Evolutionary conservation across 2,888 invertebrate species (phyloP), one percentile per base, ranked within the genome.

Genomic region (Ischnus inquisitorius): DNA sequence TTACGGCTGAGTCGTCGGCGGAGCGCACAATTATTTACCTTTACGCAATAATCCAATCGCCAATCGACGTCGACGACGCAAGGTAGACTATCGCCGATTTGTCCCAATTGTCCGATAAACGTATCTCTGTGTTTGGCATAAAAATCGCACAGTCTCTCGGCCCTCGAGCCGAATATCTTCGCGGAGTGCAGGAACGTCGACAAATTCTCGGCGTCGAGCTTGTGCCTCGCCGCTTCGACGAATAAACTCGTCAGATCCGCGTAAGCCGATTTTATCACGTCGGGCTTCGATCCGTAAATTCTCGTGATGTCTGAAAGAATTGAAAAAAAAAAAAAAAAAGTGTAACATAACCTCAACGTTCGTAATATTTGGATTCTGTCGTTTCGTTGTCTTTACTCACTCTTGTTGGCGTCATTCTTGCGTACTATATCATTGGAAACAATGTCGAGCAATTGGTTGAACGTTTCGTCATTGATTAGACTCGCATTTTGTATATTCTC

Each of bases 41-140:
- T 93, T 4, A 92, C 87, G 71, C 92, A 91, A 80, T 93, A 92
- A 88, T 93, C 93, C 74, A 94, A 87, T 83, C 89, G 90, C 94
- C 94, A 94, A 69, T 91, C 89, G 4, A 92, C 88, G 81, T 93
- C 93, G 25, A 94, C 89, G 60, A 94, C 88, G 34, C 92, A 93
- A 0, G 92, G 91, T 25, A 91, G 87, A 78, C 90, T 88, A 72
- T 87, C 88, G 46, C 93, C 93, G 68, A 91, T 89, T 41, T 88
- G 83, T 84, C 91, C 90, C 54, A 93, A 86, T 1, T 87, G 87
- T 34, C 87, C 88, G 57, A 90, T 89, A 72, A 93, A 86, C 41
- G 86, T 83, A 77, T 87, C 86, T 76, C 90, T 90, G 54, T 91
- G 81, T 74, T 86, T 88, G 0, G 54, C 77, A 81, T 92, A 93